phyloP scores from a whole-genome alignment of 2,797 vertebrate genomes.

The Anabas testudineus region DNA sequence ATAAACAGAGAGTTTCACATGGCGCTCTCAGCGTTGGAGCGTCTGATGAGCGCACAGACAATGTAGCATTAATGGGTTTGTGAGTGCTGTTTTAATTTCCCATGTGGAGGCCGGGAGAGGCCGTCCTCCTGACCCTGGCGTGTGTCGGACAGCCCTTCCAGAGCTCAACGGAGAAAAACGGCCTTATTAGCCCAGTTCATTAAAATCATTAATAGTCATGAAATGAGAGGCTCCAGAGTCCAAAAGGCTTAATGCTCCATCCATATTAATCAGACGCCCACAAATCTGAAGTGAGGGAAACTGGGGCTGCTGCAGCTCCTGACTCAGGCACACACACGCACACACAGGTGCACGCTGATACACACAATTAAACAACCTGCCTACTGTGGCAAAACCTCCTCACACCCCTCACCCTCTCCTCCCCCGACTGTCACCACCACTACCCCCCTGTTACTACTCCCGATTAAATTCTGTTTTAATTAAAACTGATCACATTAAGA shows the following conservation, averaged over 20 bases:
- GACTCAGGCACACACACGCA: slow-evolving; percentile 33
- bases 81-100: slow-evolving; percentile 81
- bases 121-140: slow-evolving; percentile 70
- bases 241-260: slow-evolving; percentile 99
- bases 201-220: slow-evolving; percentile 99
- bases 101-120: slow-evolving; percentile 65
- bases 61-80: slow-evolving; percentile 71
- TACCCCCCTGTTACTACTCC: slow-evolving; percentile 81
- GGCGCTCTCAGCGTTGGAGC: slow-evolving; percentile 32
- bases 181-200: slow-evolving; percentile 99
- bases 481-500: slow-evolving; percentile 99
- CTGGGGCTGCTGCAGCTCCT: slow-evolving; percentile 45
- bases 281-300: slow-evolving; percentile 92
- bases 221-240: slow-evolving; percentile 98
- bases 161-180: slow-evolving; percentile 93
- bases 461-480: slow-evolving; percentile 99
- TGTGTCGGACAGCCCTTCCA: slow-evolving; percentile 86
- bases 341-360: slow-evolving; percentile 17
- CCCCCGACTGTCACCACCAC: slow-evolving; percentile 60
- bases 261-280: slow-evolving; percentile 99
- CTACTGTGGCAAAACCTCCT: slow-evolving; percentile 86
- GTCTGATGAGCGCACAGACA: slow-evolving; percentile 59
- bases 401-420: slow-evolving; percentile 28
- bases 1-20: slow-evolving; percentile 45
- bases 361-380: slow-evolving; percentile 82